These are phyloP conservation scores for Bombus soroeensis DNA, from an alignment of 1,140 invertebrate species.

Conservation along the genomic window DNA sequence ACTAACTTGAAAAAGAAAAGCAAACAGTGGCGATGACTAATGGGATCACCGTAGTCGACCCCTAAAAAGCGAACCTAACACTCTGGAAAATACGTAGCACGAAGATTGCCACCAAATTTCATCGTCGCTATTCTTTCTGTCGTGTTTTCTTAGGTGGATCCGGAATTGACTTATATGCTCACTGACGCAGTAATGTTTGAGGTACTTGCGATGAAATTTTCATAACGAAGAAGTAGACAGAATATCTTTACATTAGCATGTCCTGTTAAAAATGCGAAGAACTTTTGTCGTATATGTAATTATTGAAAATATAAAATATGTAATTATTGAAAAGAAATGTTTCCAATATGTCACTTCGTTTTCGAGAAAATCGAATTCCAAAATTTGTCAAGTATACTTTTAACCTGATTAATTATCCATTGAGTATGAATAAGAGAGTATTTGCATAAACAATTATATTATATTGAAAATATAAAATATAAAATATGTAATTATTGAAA, in stretches of 20 bases:
- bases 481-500: too few relatives aligned
- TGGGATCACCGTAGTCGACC: constrained; percentile 31
- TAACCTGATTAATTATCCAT: too few relatives aligned
- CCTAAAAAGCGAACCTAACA: constrained; percentile 14
- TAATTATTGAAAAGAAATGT: too few relatives aligned
- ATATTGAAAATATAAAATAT: too few relatives aligned
- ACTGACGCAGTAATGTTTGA: constrained; percentile 39
- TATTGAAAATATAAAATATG: too few relatives aligned
- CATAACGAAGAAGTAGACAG: not conserved
- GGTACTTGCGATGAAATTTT: constrained; percentile 4
- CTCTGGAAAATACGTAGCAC: not conserved
- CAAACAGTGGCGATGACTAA: constrained; percentile 66
- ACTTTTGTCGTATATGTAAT: not conserved
- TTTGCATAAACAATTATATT: too few relatives aligned
- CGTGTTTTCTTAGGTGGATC: constrained; percentile 53
- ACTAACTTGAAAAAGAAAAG: constrained; percentile 48
- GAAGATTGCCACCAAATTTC: constrained; percentile 17
- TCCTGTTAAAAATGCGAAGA: not conserved
- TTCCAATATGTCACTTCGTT: too few relatives aligned
- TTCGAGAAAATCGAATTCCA: too few relatives aligned
- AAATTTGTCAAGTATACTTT: too few relatives aligned
- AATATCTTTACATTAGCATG: not conserved
- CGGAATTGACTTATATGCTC: constrained; percentile 43
- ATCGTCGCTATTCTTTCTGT: not conserved
- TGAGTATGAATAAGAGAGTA: too few relatives aligned